Base-by-base conservation (phyloP, 2,113 vertebrate genomes). In the Leptobrachium ailaonicum region DNA sequence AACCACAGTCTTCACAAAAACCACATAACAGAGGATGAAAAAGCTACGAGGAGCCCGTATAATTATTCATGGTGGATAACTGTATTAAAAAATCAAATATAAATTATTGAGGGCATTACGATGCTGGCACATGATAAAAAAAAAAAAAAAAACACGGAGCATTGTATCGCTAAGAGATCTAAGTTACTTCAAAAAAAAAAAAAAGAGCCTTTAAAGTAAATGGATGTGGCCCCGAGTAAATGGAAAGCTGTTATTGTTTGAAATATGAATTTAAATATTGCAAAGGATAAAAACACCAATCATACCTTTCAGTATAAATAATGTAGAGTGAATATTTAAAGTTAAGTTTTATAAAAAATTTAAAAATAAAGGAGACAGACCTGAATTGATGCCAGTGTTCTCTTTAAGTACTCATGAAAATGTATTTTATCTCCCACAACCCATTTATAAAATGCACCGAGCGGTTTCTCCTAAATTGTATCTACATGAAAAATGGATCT, bases 61-160 rank as follows among this genome's bases (percentile, higher is more conserved):
- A 90, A 92, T 90, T 86, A 89, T 87, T 90, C 85, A 83, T 88
- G 88, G 90, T 88, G 92, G 90, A 91, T 90, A 91, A 90, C 86
- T 85, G 83, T 88, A 93, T 93, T 92, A 92, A 91, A 32, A 92
- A 92, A 92, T 90, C 91, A 89, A 93, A 91, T 90, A 90, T 89
- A 91, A 93, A 90, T 91, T 88, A 90, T 89, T 88, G 84, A 83
- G 87, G 87, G 84, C 87, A 93, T 89, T 90, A 90, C 68, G 84
- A 83, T 45, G 84, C 84, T 91, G 91, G 91, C 92, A 90, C 82
- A 77, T 87, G 88, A 93, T 90, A 83, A 91, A 91, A 92, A 73
- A 71, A 91, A 90, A 90, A 32, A 32, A 32, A 32, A 32, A 32
- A 32, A 32, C 20, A 32, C 20, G 85, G 87, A 87, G 84, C 87